Conservation (phyloP, 2,113 vertebrate species). For the Gallinago jamesoni region DNA sequence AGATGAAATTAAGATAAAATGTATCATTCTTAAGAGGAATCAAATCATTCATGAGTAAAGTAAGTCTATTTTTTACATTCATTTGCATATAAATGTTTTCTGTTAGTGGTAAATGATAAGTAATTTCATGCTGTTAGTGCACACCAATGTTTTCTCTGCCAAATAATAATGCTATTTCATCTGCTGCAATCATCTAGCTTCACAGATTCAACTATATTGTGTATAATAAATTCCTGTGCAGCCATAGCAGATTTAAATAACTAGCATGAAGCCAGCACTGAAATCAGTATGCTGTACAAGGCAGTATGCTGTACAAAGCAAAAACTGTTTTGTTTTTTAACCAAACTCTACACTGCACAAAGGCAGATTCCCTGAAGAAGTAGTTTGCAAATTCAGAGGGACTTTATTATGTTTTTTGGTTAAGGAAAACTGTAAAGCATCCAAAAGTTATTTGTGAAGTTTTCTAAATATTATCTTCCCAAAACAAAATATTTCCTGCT, state of each 20-base stretch:
- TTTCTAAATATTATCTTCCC: background rate
- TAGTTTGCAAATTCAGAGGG: background rate
- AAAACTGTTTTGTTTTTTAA: background rate
- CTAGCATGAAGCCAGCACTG: background rate
- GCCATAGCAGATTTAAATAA: background rate
- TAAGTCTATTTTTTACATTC: conserved; percentile 15
- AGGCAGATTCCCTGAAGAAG: background rate
- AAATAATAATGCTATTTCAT: conserved; percentile 20
- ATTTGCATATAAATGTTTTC: conserved; percentile 45
- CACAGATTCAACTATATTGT: background rate
- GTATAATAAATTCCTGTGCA: background rate
- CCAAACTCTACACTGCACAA: background rate
- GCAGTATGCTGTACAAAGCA: background rate
- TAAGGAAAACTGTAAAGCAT: background rate
- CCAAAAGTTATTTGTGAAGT: background rate
- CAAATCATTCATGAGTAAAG: conserved; percentile 9
- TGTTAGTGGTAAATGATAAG: conserved; percentile 11
- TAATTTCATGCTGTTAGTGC: conserved; percentile 26
- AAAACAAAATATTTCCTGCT: background rate
- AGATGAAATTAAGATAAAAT: conserved; percentile 37
- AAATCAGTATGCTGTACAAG: background rate
- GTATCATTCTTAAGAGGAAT: conserved; percentile 11
- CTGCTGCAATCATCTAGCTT: background rate
- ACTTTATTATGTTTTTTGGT: background rate
- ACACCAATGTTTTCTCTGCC: conserved; percentile 29